Evolutionary conservation across 2,113 vertebrate genomes (phyloP), one percentile per base, ranked within the genome.

Genomic region (Etheostoma spectabile): DNA sequence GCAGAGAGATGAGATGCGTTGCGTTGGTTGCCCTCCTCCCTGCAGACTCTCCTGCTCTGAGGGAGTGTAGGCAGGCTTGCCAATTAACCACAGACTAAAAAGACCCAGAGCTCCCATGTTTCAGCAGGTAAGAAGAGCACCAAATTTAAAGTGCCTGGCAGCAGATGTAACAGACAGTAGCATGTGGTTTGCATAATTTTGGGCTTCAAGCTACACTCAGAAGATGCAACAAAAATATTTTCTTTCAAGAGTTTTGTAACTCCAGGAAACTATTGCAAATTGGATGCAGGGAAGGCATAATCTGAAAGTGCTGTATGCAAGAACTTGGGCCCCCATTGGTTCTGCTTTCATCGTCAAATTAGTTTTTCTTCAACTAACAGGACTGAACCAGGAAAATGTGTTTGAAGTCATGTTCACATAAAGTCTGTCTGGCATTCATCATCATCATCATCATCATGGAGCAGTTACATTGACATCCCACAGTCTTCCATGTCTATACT

Each of bases 31-130:
- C 49, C 65, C 73, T 74, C 69, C 81, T 90, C 89, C 91, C 90
- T 51, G 78, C 81, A 86, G 88, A 90, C 86, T 77, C 77, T 84
- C 38, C 49, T 65, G 71, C 90, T 91, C 88, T 74, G 64, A 86
- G 86, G 83, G 87, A 85, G 84, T 80, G 84, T 64, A 83, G 86
- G 57, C 85, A 82, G 70, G 72, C 75, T 80, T 91, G 86, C 88
- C 93, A 92, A 93, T 93, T 92, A 94, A 87, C 79, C 33, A 72
- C 64, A 84, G 72, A 72, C 88, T 85, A 76, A 84, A 90, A 84
- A 77, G 84, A 89, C 48, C 81, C 80, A 59, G 53, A 77, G 79
- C 86, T 75, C 30, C 77, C 2, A 67, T 55, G 80, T 90, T 88
- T 83, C 83, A 82, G 83, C 83, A 91, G 89, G 89, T 92, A 74